A percentile compares a stretch with the other conserved stretches of the same genome.
phyloP scores from a whole-genome alignment of 2,888 invertebrate species.

The Conistra vaccinii region DNA sequence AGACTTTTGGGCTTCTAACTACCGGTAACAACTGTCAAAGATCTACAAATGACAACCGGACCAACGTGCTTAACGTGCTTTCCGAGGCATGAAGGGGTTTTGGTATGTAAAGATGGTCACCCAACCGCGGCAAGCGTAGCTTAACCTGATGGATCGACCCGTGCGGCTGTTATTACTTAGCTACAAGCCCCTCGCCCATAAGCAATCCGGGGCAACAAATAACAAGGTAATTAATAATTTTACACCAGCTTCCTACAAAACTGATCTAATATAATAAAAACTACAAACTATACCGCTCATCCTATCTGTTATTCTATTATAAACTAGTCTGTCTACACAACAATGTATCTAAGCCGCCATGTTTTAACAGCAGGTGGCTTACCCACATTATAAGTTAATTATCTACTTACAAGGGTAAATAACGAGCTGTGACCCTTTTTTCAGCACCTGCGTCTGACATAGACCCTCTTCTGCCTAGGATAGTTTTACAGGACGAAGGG shows the following conservation, averaged over 20 bases:
- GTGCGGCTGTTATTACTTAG: no score
- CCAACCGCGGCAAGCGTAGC: no score
- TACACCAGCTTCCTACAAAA: background rate
- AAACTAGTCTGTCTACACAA: conserved; percentile 8
- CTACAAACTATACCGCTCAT: conserved; percentile 1
- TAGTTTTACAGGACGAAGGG: conserved; percentile 32
- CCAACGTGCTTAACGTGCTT: no score
- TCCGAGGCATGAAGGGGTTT: no score
- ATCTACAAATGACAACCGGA: no score
- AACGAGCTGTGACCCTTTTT: conserved; percentile 53
- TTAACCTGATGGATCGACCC: no score
- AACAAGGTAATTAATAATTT: conserved; percentile 11
- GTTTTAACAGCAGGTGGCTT: conserved; percentile 32
- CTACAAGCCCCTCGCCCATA: no score
- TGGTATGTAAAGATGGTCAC: no score
- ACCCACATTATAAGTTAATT: conserved; percentile 28
- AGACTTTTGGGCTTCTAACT: no score
- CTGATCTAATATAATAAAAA: conserved; percentile 17
- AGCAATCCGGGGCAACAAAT: no score
- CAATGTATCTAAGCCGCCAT: conserved; percentile 16
- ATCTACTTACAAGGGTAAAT: conserved; percentile 40
- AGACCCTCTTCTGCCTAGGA: conserved; percentile 5
- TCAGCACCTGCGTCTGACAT: conserved; percentile 51
- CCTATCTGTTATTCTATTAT: background rate
- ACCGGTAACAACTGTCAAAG: no score